Base-by-base conservation (phyloP, 1,140 invertebrate species). In the Drosophila novamexicana region DNA sequence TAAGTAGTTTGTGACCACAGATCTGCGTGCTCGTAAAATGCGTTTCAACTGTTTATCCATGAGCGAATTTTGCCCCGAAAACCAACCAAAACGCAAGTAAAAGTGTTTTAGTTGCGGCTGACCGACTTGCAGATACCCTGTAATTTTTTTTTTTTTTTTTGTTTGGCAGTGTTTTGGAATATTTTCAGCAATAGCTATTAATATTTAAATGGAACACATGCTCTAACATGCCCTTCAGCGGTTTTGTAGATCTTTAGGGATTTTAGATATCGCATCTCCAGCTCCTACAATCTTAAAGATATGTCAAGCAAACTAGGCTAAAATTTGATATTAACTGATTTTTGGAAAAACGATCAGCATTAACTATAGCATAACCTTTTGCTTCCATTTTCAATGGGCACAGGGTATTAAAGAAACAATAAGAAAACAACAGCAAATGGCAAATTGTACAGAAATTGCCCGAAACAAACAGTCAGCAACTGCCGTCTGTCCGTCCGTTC, bases 1-100 rank as follows among this genome's bases (percentile, higher is more conserved):
- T 89, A 89, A 89, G 84, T 89, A 89, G 84, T 89, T 89, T 89
- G 84, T 88, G 84, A 88, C 84, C 84, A 81, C 84, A 89, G 84
- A 75, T 81, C 84, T 89, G 84, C 84, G 84, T 89, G 77, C 77
- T 75, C 75, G 74, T 80, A 89, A 89, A 88, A 84, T 88, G 80
- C 80, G 84, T 88, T 88, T 88, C 84, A 89, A 89, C 84, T 89
- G 84, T 89, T 83, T 88, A 76, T 78, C 80, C 73, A 77, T 89
- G 77, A 78, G 74, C 84, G 59, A 89, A 89, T 84, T 84, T 81
- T 75, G 36, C 62, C 58, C 22, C 57, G 71, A 70, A 86, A 75
- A 71, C 39, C 44, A 80, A 69, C 37, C 49, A 56, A 57, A 42
- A 40, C 16, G 44, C 50, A 42, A 64, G 10, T 34, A 1, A 42